These are phyloP conservation scores for Diplodus sargus DNA, from an alignment of 2,797 vertebrate species.

Conservation along the genomic window DNA sequence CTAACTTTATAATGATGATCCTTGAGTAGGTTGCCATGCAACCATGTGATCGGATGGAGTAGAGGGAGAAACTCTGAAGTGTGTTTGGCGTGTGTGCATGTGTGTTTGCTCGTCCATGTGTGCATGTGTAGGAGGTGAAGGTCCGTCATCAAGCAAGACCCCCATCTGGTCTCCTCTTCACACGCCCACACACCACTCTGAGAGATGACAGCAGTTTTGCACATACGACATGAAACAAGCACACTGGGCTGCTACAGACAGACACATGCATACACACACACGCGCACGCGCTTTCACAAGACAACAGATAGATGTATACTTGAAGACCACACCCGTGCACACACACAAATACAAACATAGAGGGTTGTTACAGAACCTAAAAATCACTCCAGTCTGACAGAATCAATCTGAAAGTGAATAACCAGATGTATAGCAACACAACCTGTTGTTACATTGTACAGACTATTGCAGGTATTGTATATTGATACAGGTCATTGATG, in stretches of 20 bases:
- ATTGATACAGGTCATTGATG: not conserved
- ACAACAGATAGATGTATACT: conserved; percentile 7
- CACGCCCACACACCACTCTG: conserved; percentile 71
- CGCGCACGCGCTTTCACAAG: conserved; percentile 7
- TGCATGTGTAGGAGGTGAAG: conserved; percentile 64
- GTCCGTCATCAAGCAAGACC: conserved; percentile 71
- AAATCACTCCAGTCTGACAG: not conserved
- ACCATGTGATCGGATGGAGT: conserved; percentile 57
- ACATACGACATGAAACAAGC: conserved; percentile 56
- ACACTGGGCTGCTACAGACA: conserved; percentile 2
- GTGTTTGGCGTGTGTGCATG: conserved; percentile 21
- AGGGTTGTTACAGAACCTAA: not conserved
- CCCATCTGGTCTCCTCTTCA: conserved; percentile 77
- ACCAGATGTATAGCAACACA: not conserved
- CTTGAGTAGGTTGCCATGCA: conserved; percentile 69
- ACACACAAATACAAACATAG: conserved; percentile 3
- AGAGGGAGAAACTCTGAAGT: conserved; percentile 42
- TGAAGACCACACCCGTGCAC: not conserved
- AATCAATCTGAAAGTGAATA: not conserved
- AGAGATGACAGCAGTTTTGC: conserved; percentile 65
- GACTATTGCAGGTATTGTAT: not conserved
- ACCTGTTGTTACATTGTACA: not conserved
- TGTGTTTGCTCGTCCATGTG: conserved; percentile 26
- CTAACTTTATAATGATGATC: conserved; percentile 54
- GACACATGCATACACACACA: conserved; percentile 10